Conservation (phyloP, 2,113 vertebrate genomes). For the Ptilorrhoa leucosticta region DNA sequence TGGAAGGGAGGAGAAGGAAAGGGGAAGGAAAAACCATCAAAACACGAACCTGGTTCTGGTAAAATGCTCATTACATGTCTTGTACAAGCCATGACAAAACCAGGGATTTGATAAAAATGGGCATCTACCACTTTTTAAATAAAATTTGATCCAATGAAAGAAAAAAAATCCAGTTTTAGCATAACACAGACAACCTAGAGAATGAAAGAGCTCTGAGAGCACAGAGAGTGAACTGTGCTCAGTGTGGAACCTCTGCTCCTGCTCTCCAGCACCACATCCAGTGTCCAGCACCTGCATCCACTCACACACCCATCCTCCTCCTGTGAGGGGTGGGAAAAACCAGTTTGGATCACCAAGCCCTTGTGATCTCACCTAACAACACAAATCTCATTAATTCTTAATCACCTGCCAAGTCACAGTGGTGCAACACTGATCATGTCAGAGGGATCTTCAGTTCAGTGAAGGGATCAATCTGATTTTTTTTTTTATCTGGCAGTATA, state of each 20-base stretch:
- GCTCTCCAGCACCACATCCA: neutral
- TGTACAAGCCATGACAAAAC: neutral
- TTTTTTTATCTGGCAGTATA: neutral
- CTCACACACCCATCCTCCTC: neutral
- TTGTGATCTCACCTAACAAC: neutral
- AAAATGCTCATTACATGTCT: neutral
- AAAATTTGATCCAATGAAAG: neutral
- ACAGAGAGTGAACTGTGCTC: neutral
- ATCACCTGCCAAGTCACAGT: neutral
- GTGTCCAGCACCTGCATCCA: no score
- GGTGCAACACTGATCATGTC: neutral
- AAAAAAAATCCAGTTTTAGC: neutral
- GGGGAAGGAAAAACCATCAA: neutral
- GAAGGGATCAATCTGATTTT: neutral
- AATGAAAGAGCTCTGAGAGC: neutral
- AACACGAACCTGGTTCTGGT: neutral
- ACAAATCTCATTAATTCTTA: neutral
- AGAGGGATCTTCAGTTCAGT: neutral
- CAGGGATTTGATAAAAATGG: neutral
- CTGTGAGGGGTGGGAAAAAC: neutral
- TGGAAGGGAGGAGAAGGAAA: conserved; percentile 41
- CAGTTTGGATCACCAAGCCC: neutral
- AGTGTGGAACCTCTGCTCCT: neutral
- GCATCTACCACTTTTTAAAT: neutral
- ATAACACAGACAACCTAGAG: neutral